Percentiles rank a stretch among this genome's conserved stretches.
Conservation (phyloP, 2,113 vertebrate genomes). For the Cyrtonyx montezumae region DNA sequence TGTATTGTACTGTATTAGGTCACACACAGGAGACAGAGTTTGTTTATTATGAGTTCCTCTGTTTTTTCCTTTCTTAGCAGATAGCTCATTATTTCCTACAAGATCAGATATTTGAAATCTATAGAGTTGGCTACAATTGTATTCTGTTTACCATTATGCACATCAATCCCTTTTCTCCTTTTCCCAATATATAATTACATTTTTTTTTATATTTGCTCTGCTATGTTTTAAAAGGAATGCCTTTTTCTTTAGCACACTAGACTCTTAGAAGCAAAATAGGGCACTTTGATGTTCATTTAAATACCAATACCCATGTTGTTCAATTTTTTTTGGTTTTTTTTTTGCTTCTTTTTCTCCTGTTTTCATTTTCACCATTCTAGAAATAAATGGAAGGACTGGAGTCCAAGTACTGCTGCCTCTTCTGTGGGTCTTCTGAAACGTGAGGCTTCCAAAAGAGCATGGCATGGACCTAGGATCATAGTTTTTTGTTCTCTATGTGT, state of each 20-base stretch:
- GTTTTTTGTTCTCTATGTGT: neutral
- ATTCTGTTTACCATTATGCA: constrained; percentile 49
- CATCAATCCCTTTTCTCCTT: constrained; percentile 16
- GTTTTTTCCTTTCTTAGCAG: constrained; percentile 61
- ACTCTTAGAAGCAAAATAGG: constrained; percentile 21
- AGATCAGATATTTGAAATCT: constrained; percentile 68
- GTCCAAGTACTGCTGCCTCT: neutral
- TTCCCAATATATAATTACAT: constrained; percentile 62
- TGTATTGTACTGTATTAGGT: constrained; percentile 63
- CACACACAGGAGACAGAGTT: constrained; percentile 50
- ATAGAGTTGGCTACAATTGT: constrained; percentile 45
- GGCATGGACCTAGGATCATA: neutral
- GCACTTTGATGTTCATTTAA: constrained; percentile 39
- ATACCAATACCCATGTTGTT: neutral
- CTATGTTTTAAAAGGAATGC: neutral
- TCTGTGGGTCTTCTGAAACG: neutral
- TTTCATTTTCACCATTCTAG: constrained; percentile 2
- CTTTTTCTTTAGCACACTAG: neutral
- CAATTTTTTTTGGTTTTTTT: too few relatives aligned
- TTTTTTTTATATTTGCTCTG: constrained; percentile 34
- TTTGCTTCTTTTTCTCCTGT: neutral
- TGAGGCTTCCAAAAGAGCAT: neutral
- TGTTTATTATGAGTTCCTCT: constrained; percentile 62
- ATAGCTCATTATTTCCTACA: constrained; percentile 75
- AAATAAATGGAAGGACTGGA: neutral